Conservation (phyloP, 2,797 vertebrate species). For the Kryptolebias ocellatus region DNA sequence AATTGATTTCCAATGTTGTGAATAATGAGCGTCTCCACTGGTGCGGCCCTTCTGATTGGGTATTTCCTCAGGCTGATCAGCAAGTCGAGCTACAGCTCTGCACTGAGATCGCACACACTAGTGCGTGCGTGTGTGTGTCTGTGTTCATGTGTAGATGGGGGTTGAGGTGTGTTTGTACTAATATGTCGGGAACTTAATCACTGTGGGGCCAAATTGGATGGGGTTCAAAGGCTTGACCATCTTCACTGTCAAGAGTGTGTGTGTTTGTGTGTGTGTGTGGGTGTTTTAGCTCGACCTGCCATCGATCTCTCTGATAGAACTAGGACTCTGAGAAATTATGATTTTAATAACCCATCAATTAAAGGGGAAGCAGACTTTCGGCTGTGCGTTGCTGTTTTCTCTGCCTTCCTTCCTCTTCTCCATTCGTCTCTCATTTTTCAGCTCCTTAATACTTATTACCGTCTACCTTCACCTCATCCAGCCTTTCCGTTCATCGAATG, state of each 20-base stretch:
- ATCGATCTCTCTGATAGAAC: constrained; percentile 72
- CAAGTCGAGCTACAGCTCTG: constrained; percentile 20
- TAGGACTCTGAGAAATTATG: constrained; percentile 69
- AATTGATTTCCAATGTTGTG: constrained; percentile 77
- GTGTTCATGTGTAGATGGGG: background rate
- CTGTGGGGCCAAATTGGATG: constrained; percentile 31
- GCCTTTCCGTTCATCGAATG: constrained; percentile 46
- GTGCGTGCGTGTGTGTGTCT: constrained; percentile 13
- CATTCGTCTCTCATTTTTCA: constrained; percentile 41
- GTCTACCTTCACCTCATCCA: constrained; percentile 27
- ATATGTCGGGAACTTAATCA: constrained; percentile 13
- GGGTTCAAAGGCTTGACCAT: constrained; percentile 32
- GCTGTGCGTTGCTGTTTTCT: constrained; percentile 38
- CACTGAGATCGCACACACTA: constrained; percentile 28
- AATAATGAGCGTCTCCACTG: constrained; percentile 65
- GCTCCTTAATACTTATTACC: constrained; percentile 36
- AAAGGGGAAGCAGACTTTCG: constrained; percentile 50
- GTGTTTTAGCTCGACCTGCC: constrained; percentile 26
- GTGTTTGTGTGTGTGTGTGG: constrained; percentile 9
- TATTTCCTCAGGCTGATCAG: constrained; percentile 49
- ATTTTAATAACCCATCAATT: constrained; percentile 79
- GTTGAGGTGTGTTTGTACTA: background rate
- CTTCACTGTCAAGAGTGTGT: constrained; percentile 8
- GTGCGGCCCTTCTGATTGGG: constrained; percentile 65
- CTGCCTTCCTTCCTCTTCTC: constrained; percentile 30